Percentiles rank a stretch among this genome's conserved stretches.
These are phyloP conservation scores for Aptenodytes forsteri DNA, from an alignment of 2,113 vertebrate species.

Conservation along the genomic window DNA sequence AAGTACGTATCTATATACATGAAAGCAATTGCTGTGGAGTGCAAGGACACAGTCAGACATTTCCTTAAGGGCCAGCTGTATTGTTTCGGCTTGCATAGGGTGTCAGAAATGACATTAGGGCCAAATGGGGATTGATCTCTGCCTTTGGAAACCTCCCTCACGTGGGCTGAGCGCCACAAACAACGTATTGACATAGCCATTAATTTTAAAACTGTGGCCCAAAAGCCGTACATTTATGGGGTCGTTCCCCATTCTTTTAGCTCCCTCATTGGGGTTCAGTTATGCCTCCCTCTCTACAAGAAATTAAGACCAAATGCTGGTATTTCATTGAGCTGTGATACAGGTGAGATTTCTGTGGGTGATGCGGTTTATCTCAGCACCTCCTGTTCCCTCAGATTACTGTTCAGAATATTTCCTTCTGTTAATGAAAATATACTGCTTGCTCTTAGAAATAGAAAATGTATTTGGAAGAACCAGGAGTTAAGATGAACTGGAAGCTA, in stretches of 20 bases:
- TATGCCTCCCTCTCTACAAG: not conserved
- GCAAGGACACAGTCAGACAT: too few relatives aligned
- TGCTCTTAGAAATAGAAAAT: not conserved
- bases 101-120: not conserved
- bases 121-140: not conserved
- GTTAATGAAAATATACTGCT: not conserved
- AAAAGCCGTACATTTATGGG: not conserved
- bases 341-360: not conserved
- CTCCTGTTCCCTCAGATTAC: not conserved
- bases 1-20: rapidly evolving
- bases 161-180: not conserved
- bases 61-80: not conserved
- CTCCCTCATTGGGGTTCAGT: not conserved
- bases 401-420: not conserved
- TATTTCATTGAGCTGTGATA: not conserved
- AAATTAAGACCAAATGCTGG: not conserved
- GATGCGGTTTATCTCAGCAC: not conserved
- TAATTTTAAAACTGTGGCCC: not conserved
- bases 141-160: not conserved
- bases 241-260: not conserved
- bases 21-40: not conserved
- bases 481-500: not conserved
- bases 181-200: not conserved
- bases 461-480: not conserved
- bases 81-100: not conserved